Base-by-base conservation (phyloP, 1,140 invertebrate species). In the Calephelis nemesis region DNA sequence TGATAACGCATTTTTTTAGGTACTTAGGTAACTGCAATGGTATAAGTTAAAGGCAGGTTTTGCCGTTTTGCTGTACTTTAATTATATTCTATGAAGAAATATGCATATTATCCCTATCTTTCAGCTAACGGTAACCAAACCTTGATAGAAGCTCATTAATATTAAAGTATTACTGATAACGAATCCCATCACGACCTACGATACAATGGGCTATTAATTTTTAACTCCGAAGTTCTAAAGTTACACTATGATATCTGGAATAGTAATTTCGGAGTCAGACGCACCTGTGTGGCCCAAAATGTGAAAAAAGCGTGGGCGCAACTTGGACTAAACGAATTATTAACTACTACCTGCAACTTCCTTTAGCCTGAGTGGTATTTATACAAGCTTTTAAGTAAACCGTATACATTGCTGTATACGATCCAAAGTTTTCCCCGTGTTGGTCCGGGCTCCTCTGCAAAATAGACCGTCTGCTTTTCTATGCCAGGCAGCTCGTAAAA, bases 321-420 rank as follows among this genome's bases (percentile, higher is more conserved):
- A 78, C 85, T 79, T 79, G 79, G 81, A 80, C 88, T 91, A 91
- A 91, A 91, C 88, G 88, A 89, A 91, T 90, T 89, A 88, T 87
- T 87, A 82, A 83, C 81, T 76, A 85, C 87, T 88, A 88, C 88
- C 88, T 90, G 85, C 76, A 76, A 87, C 80, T 82, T 83, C 76
- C 78, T 83, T 68, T 77, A 77, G 62, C 70, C 68, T 74, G 66
- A 70, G 62, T 60, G 54, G 72, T 67, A 65, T 68, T 52, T 3
- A 50, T 52, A 67, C 65, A 9, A 50, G 3, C 15, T 73, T 65
- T 40, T 15, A 15, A 12, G 63, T 52, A 4, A 5, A 15, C 19
- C 5, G 4, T 7, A 66, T 79, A 63, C 82, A 82, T 75, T 79
- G 76, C 77, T 63, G 45, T 15, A 64, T 75, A 58, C 45, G 47